These are phyloP conservation scores for Metellina segmentata DNA, from an alignment of 2,888 invertebrate genomes.

Conservation along the genomic window DNA sequence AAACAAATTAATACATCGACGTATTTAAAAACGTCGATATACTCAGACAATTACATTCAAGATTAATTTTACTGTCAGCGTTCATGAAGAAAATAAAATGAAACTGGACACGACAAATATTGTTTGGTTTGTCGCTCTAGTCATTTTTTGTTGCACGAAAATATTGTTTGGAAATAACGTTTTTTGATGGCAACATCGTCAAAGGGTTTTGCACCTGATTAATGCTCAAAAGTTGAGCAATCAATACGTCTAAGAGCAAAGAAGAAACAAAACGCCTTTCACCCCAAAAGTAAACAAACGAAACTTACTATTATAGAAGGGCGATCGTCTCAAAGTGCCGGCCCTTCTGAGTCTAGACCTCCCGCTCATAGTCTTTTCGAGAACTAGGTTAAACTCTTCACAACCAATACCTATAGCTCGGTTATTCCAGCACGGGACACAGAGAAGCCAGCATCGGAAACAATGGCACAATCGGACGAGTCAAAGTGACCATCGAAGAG, in stretches of 20 bases:
- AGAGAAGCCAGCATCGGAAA: neutral
- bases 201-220: too few relatives aligned
- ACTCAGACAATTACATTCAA: too few relatives aligned
- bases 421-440: neutral
- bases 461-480: neutral
- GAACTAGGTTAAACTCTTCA: neutral
- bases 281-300: conserved; percentile 4
- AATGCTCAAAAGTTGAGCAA: neutral
- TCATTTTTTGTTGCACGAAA: too few relatives aligned
- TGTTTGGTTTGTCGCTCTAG: too few relatives aligned
- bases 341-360: conserved; percentile 64
- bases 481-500: conserved; percentile 6
- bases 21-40: too few relatives aligned
- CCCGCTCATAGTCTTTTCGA: conserved; percentile 54
- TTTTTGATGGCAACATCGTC: too few relatives aligned
- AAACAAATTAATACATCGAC: too few relatives aligned
- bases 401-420: too few relatives aligned
- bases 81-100: too few relatives aligned
- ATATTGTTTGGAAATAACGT: too few relatives aligned
- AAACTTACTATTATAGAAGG: conserved; percentile 74
- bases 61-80: too few relatives aligned
- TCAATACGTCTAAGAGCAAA: neutral
- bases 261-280: neutral
- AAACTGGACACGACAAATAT: too few relatives aligned
- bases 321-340: conserved; percentile 70